Base-by-base conservation (phyloP, 1,140 invertebrate species). In the Monochamus saltuarius region DNA sequence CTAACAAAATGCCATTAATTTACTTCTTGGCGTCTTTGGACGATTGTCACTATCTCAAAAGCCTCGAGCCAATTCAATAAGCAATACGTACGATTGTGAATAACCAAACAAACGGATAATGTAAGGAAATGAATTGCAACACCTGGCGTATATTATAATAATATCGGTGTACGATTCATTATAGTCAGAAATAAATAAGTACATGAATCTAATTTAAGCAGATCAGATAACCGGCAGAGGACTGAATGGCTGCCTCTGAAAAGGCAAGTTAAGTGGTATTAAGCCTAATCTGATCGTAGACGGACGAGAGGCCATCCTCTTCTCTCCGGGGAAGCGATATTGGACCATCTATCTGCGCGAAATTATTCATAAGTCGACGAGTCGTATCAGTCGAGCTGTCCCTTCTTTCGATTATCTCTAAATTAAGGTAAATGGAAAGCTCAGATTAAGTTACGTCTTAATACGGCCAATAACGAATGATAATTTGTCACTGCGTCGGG, bases 321-420 rank as follows among this genome's bases (percentile, higher is more conserved):
- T 43, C 67, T 40, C 68, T 22, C 51, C 64, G 42, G 66, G 66
- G 58, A 40, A 59, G 59, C 60, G 43, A 58, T 62, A 70, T 70
- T 70, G 66, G 68, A 45, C 51, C 65, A 68, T 68, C 59, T 59
- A 68, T 70, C 68, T 70, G 61, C 63, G 68, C 68, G 47, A 70
- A 70, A 68, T 70, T 70, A 70, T 70, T 70, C 68, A 70, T 70
- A 67, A 70, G 56, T 53, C 60, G 53, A 55, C 45, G 52, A 65
- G 47, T 62, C 51, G 57, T 62, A 66, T 66, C 56, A 63, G 56
- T 62, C 29, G 52, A 56, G 59, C 54, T 47, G 52, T 66, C 64
- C 47, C 63, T 63, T 60, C 47, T 56, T 63, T 34, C 45, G 56
- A 42, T 63, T 63, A 63, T 63, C 60, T 62, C 29, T 13, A 11